Conservation (phyloP, 2,797 vertebrate species). For the Remorina albescens region DNA sequence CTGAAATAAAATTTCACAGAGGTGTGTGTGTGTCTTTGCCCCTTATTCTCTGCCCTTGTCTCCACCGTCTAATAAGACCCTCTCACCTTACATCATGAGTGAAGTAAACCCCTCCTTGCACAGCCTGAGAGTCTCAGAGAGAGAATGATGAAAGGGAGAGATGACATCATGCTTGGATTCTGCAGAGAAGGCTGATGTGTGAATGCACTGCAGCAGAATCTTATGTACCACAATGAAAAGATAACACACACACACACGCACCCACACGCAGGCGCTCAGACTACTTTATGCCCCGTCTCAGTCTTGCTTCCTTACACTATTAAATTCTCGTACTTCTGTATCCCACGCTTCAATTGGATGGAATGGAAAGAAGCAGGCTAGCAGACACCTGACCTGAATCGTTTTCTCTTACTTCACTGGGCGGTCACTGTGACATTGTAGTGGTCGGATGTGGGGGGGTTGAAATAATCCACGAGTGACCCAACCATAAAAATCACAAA, state of each 20-base stretch:
- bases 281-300: conserved; percentile 53
- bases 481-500: conserved; percentile 14
- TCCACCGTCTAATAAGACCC: conserved; percentile 28
- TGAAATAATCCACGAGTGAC: conserved; percentile 18
- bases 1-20: neutral
- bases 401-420: conserved; percentile 1
- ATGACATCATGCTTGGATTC: conserved; percentile 78
- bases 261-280: conserved; percentile 17
- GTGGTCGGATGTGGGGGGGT: conserved; percentile 32
- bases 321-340: conserved; percentile 69
- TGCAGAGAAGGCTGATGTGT: conserved; percentile 72
- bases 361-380: conserved; percentile 34
- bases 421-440: conserved; percentile 25
- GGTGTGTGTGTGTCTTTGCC: neutral
- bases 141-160: conserved; percentile 66
- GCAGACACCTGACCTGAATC: conserved; percentile 38
- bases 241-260: conserved; percentile 25
- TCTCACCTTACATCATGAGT: conserved; percentile 41
- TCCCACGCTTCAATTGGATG: conserved; percentile 38
- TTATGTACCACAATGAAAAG: conserved; percentile 20
- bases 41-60: neutral
- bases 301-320: conserved; percentile 56
- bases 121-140: conserved; percentile 44
- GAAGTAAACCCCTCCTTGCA: conserved; percentile 44
- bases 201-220: conserved; percentile 72